Base-by-base conservation (phyloP, 1,140 invertebrate species). In the Neomicropteryx cornuta region DNA sequence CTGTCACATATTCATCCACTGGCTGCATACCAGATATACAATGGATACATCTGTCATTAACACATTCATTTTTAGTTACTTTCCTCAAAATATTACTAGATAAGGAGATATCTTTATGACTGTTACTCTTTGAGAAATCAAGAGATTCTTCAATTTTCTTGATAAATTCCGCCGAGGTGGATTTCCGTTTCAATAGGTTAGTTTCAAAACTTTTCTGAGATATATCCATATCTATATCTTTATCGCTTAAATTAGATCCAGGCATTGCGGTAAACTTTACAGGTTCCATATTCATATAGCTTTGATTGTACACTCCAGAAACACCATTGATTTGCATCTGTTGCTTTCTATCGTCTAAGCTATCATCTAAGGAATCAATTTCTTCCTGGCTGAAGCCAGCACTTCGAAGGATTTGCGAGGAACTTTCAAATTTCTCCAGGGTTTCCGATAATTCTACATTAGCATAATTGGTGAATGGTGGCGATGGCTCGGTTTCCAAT, bases 371-470 rank as follows among this genome's bases (percentile, higher is more conserved):
- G 17, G 66, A 66, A 8, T 71, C 64, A 6, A 68, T 49, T 35
- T 73, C 70, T 27, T 72, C 63, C 39, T 70, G 61, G 37, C 68
- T 69, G 39, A 73, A 67, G 2, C 74, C 71, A 4, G 72, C 70
- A 44, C 70, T 75, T 23, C 64, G 54, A 22, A 80, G 46, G 20
- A 81, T 65, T 45, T 81, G 75, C 40, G 76, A 70, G 20, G 77
- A 77, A 48, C 79, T 83, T 50, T 84, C 81, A 47, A 83, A 85
- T 38, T 81, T 68, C 41, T 81, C 75, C 17, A 84, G 55, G 0
- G 79, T 82, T 44, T 78, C 71, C 42, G 73, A 75, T 48, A 84
- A 79, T 44, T 81, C 75, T 53, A 83, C 72, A 49, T 83, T 83
- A 5, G 72, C 76, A 51, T 84, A 82, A 50, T 81, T 77, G 3